Base-by-base conservation (phyloP, 1,140 invertebrate species). In the Phymastichus coffea region DNA sequence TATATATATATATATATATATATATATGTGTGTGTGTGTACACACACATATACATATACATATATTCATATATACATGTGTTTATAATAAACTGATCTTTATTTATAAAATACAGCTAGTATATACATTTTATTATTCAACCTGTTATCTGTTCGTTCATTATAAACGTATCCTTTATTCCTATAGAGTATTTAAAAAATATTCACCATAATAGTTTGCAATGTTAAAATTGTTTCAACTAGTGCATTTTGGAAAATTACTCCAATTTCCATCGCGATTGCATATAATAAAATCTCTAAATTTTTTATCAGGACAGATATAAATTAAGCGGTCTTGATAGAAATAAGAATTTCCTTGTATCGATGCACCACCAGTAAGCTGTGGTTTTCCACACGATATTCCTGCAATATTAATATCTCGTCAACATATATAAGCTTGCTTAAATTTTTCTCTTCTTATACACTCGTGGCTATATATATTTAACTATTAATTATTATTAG, bases 291-390 rank as follows among this genome's bases (percentile, higher is more conserved):
- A 25, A 14, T 63, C 69, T 28, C 63, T 60, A 8, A 59, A 66
- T 55, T 72, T 63, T 63, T 75, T 76, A 38, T 71, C 66, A 14
- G 80, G 75, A 68, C 83, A 84, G 19, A 71, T 68, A 26, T 78
- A 78, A 8, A 70, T 70, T 7, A 84, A 65, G 23, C 71, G 65
- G 65, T 83, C 81, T 57, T 77, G 72, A 63, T 77, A 83, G 23
- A 79, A 70, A 55, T 80, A 83, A 0, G 80, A 82, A 26, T 70
- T 67, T 2, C 83, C 83, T 7, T 73, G 60, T 14, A 84, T 64
- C 20, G 73, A 70, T 26, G 74, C 74, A 19, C 75, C 77, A 12
- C 67, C 47, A 17, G 64, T 33, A 25, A 75, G 48, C 52, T 65
- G 61, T 9, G 73, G 72, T 60, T 70, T 73, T 4, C 71, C 71